Base-by-base conservation (phyloP, 2,888 invertebrate species). In the Macroteleia sp. region DNA sequence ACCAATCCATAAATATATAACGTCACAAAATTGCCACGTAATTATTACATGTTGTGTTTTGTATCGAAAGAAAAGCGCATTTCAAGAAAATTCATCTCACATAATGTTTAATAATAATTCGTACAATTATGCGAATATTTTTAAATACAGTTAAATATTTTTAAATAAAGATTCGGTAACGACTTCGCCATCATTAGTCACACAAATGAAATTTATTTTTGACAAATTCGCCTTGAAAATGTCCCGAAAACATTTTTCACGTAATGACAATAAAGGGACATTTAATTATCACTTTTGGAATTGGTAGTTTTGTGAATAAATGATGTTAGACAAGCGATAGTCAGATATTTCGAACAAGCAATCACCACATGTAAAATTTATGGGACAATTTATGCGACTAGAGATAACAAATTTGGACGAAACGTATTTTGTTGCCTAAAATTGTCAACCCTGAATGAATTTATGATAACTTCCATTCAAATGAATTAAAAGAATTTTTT, bases 41-140 rank as follows among this genome's bases (percentile, higher is more conserved):
- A 81, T 70, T 77, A 77, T 81, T 77, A 75, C 70, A 79, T 73
- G 67, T 62, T 52, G 77, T 71, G 67, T 59, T 57, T 54, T 46
- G 14, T 22, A 59, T 19, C 36, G 32, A 28, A 28, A 25, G n/a
- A 36, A 50, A 59, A 16, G 20, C 17, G 30, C 22, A 36, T 54
- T 73, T 75, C 39, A 61, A 66, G 39, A 75, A 54, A 48, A 36
- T 39, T 34, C 32, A 61, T 19, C 46, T 64, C 52, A 19, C 42
- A 9, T 42, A 75, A 44, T 41, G 25, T 48, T 56, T 12, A 41
- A 25, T 34, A 28, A 17, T n/a, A 48, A 66, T 59, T 59, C 46
- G 36, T 44, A n/a, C n/a, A n/a, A n/a, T n/a, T n/a, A n/a, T n/a
- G n/a, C n/a, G n/a, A 20, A 17, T 39, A n/a, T 62, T 44, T 50